Base-by-base conservation (phyloP, 2,113 vertebrate genomes). In the Tetrax tetrax region DNA sequence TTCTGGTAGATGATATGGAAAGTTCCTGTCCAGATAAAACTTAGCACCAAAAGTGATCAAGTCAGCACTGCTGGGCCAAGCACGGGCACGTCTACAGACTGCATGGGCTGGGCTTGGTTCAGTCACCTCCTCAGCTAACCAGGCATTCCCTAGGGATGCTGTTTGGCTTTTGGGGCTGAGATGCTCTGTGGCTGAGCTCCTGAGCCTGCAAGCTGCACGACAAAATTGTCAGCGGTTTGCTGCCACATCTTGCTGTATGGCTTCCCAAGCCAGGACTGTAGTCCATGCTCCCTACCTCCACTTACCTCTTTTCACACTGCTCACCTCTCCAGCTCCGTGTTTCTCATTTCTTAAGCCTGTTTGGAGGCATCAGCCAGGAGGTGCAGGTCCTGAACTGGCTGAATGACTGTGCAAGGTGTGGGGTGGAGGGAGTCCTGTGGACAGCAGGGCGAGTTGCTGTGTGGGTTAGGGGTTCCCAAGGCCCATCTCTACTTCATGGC, bases 11-110 rank as follows among this genome's bases (percentile, higher is more conserved):
- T 82, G 14, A 10, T 59, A 20, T 3, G 45, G 45, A 15, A 95
- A 35, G 63, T 79, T 90, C 20, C 35, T 24, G 35, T 61, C 29
- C 38, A 59, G 21, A 10, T 54, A 29, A 74, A 83, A 53, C 47
- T 51, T n/a, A 23, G 20, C 82, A 51, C 4, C 54, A 51, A 68
- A 74, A 74, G 60, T 2, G 1, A 35, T 60, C 18, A 45, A 18
- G 43, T 59, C 14, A 47, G 60, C 29, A 24, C 10, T 24, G 33
- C 28, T 1, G 10, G 24, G 24, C 61, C 28, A 45, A 23, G 48
- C 1, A 0, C 16, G 20, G 54, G 24, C 2, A 0, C 47, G 37
- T 23, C 51, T 8, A 2, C 50, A 61, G 27, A 8, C n/a, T 47
- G 11, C 33, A 1, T 21, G 25, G 27, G 16, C 64, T 82, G 29